phyloP scores from a whole-genome alignment of 2,888 invertebrate genomes.

The Poecilus cupreus region DNA sequence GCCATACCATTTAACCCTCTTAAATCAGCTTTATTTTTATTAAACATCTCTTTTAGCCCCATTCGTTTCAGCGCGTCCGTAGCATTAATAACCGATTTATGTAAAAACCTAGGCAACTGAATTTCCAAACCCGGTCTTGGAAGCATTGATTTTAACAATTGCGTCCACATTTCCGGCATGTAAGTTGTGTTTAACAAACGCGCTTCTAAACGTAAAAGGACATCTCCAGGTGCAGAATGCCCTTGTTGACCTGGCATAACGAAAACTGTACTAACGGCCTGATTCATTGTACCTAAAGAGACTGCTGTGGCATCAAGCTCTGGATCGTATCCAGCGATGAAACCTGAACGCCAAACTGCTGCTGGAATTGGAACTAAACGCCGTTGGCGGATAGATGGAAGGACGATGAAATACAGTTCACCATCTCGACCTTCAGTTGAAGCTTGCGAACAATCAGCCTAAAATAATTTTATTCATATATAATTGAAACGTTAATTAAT shows the following conservation, averaged over 20 bases:
- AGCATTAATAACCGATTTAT: conserved; percentile 88
- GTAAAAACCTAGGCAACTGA: conserved; percentile 89
- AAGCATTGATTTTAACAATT: conserved; percentile 82
- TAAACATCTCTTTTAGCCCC: conserved; percentile 88
- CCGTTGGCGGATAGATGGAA: conserved; percentile 85
- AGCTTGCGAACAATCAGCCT: conserved; percentile 86
- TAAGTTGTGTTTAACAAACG: conserved; percentile 81
- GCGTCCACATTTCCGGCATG: conserved; percentile 82
- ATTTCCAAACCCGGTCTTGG: conserved; percentile 86
- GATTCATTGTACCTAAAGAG: conserved; percentile 82
- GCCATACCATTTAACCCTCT: conserved; percentile 87
- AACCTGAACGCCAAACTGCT: conserved; percentile 84
- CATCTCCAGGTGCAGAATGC: conserved; percentile 85
- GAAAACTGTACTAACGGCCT: conserved; percentile 85
- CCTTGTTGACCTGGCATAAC: conserved; percentile 92
- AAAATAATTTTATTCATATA: conserved; percentile 62
- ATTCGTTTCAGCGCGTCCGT: conserved; percentile 85
- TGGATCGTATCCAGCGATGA: conserved; percentile 90
- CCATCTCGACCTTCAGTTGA: conserved; percentile 87
- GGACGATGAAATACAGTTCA: conserved; percentile 90
- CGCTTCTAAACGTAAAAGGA: conserved; percentile 83
- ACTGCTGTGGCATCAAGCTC: conserved; percentile 89
- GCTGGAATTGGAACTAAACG: conserved; percentile 90
- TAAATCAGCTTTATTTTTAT: conserved; percentile 85
- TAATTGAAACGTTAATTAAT: not conserved